Evolutionary conservation across 2,113 vertebrate species (phyloP).

Genomic region (Lagopus muta): DNA sequence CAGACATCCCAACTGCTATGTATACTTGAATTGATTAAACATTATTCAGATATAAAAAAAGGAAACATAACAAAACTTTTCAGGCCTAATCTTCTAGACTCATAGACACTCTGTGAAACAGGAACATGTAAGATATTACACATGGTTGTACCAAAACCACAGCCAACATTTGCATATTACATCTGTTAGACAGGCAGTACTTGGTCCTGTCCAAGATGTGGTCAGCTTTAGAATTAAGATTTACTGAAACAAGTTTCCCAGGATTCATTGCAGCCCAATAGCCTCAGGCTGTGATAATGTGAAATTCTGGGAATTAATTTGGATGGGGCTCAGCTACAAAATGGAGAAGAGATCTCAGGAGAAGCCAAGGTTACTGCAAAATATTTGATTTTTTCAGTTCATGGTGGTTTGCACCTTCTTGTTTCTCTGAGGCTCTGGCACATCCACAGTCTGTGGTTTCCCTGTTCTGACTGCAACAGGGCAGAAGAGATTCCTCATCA

Average conservation of each 20-base stretch:
- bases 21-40: neutral
- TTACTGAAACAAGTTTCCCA: neutral
- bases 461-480: fast-evolving
- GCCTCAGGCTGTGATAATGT: neutral
- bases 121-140: conserved; percentile 21
- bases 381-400: neutral
- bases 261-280: neutral
- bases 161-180: neutral
- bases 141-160: conserved; percentile 46
- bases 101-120: conserved; percentile 6
- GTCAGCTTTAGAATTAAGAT: conserved; percentile 11
- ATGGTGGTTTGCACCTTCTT: conserved; percentile 7
- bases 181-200: neutral
- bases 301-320: neutral
- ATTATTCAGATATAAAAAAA: neutral
- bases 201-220: neutral
- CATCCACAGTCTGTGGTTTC: neutral
- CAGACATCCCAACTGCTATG: neutral
- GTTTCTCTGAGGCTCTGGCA: conserved; percentile 23
- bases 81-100: neutral
- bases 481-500: neutral
- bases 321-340: neutral
- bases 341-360: neutral
- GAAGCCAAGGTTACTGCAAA: neutral
- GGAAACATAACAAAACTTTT: neutral